Evolutionary conservation across 2,113 vertebrate species (phyloP), one percentile per base, ranked within the genome.

Genomic region (Atrichornis clamosus): DNA sequence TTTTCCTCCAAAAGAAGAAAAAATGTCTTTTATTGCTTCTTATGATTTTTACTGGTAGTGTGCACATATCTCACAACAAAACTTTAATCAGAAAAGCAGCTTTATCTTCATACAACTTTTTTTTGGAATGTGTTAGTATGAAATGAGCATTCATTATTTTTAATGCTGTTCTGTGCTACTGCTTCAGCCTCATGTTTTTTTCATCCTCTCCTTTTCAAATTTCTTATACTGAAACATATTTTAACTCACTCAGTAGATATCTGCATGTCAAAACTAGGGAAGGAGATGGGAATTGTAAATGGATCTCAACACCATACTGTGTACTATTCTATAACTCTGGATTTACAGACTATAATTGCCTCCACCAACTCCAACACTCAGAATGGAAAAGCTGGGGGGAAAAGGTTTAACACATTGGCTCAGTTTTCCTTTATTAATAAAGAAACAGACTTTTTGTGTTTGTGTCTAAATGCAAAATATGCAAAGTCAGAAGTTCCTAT

Each of bases 11-110:
- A 41, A 80, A 81, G 33, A 87, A 80, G 19, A 52, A 9, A 94
- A 96, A 87, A 76, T 94, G 19, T 94, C 44, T 87, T 75, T 90
- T 88, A 70, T 84, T 93, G 17, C 35, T 74, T 49, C 55, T 93
- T 97, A 42, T 24, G 10, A 56, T 74, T 73, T 91, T 89, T 89
- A 41, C 62, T 89, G 69, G n/a, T 77, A 78, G 24, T 39, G 11
- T 81, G n/a, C 76, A 50, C 15, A 41, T 75, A 69, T 78, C 47
- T 84, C 33, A 50, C 47, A 82, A 70, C n/a, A 93, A 73, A 92
- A 50, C 23, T 69, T 85, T 60, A 46, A 56, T 74, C 60, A 47
- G 15, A 86, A 91, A 91, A 94, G 5, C 44, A 75, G 23, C 33
- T 94, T 89, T 95, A 69, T 74, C 44, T 87, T 90, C 49, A 67